phyloP scores from a whole-genome alignment of 2,888 invertebrate genomes.

The Stenodema calcarata region DNA sequence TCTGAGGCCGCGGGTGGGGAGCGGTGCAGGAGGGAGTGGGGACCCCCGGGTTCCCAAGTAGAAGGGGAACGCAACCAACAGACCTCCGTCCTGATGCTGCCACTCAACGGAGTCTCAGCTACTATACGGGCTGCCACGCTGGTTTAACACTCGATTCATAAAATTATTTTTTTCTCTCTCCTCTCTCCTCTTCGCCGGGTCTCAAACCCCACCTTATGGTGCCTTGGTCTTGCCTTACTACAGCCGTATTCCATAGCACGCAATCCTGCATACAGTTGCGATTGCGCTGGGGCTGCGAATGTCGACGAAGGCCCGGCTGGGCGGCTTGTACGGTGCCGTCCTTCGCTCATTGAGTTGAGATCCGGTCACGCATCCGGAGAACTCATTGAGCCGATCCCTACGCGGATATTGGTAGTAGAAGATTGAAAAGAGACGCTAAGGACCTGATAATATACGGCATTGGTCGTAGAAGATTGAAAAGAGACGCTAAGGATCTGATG shows the following conservation, averaged over 20 bases:
- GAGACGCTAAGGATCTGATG: too few relatives aligned
- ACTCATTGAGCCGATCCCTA: too few relatives aligned
- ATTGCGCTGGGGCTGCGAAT: neutral
- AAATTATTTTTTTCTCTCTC: neutral
- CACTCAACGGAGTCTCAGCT: conserved; percentile 3
- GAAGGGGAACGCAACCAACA: conserved; percentile 16
- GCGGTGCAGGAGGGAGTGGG: conserved; percentile 41
- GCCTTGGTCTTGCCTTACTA: neutral
- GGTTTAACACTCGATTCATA: neutral
- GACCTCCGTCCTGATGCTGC: conserved; percentile 19
- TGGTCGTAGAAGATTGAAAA: too few relatives aligned
- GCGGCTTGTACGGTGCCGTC: too few relatives aligned
- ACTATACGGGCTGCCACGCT: neutral
- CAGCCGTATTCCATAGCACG: neutral
- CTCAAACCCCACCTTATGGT: neutral
- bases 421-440: too few relatives aligned
- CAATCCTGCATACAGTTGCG: neutral
- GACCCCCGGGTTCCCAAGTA: conserved; percentile 30
- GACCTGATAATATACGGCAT: too few relatives aligned
- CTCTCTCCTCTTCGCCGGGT: neutral
- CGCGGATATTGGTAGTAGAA: too few relatives aligned
- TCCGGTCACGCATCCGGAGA: too few relatives aligned
- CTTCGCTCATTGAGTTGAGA: too few relatives aligned
- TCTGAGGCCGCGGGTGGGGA: conserved; percentile 38
- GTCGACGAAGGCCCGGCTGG: neutral